Evolutionary conservation across 2,113 vertebrate species (phyloP).

Genomic region (Nyctibius bracteatus): DNA sequence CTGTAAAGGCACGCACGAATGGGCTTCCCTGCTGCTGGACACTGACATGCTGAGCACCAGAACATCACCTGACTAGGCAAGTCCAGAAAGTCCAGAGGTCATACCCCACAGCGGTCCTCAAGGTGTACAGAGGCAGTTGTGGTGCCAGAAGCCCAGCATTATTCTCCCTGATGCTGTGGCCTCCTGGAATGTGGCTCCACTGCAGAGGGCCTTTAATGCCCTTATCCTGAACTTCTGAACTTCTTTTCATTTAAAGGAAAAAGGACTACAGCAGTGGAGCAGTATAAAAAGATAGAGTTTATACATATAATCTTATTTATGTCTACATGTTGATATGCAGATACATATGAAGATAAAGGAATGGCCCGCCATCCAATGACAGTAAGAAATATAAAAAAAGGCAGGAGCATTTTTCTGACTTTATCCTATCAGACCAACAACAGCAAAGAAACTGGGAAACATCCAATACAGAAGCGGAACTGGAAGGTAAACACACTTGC

Average conservation of each 20-base stretch:
- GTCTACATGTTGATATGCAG: background rate
- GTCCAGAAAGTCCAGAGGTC: background rate
- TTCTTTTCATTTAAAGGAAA: background rate
- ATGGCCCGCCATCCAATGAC: background rate
- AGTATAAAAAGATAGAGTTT: background rate
- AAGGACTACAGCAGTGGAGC: background rate
- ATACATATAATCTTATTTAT: background rate
- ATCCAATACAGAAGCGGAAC: background rate
- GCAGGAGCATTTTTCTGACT: background rate
- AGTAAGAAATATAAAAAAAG: background rate
- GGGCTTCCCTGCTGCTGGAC: background rate
- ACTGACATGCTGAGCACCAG: background rate
- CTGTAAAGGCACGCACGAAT: background rate
- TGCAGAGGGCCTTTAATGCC: background rate
- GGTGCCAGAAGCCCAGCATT: background rate
- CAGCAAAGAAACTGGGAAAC: background rate
- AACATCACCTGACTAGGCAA: background rate
- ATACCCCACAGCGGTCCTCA: background rate
- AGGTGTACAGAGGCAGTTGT: background rate
- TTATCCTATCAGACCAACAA: background rate
- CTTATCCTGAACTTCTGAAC: background rate
- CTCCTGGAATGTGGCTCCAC: background rate
- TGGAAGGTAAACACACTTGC: background rate
- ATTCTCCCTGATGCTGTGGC: background rate
- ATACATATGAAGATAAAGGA: background rate